Percentiles rank a stretch among this genome's conserved stretches.
These are phyloP conservation scores for Mola mola DNA, from an alignment of 2,113 vertebrate genomes.

Conservation along the genomic window DNA sequence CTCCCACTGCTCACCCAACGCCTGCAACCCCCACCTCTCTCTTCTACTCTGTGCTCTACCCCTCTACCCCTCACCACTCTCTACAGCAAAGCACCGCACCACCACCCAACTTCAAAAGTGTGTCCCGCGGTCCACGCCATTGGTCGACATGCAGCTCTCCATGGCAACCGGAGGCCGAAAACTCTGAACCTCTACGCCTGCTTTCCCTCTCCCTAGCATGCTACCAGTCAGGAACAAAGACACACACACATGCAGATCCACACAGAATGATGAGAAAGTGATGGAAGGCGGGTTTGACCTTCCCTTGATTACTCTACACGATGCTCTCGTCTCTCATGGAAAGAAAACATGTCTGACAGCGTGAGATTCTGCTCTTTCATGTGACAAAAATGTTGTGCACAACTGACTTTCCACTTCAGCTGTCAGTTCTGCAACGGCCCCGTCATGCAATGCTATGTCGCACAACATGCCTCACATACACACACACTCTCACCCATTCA, in stretches of 20 bases:
- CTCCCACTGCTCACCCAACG: neutral
- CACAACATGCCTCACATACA: constrained; percentile 14
- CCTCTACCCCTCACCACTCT: neutral
- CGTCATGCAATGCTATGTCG: constrained; percentile 7
- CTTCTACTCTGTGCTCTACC: constrained; percentile 19
- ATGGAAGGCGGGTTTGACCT: constrained; percentile 10
- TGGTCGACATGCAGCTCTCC: constrained; percentile 73
- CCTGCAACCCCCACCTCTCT: constrained; percentile 21
- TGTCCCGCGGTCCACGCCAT: constrained; percentile 42
- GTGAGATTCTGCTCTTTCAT: constrained; percentile 1
- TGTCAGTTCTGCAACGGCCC: neutral
- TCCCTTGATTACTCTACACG: neutral
- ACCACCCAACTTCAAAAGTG: constrained; percentile 56
- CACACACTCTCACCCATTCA: neutral
- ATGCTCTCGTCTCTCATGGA: neutral
- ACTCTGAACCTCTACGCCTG: constrained; percentile 53
- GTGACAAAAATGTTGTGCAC: too few species aligned
- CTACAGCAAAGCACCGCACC: constrained; percentile 32
- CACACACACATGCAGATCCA: constrained; percentile 10
- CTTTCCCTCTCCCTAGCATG: constrained; percentile 48
- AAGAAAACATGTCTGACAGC: neutral
- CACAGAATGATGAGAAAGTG: constrained; percentile 4
- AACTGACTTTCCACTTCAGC: constrained; percentile 26
- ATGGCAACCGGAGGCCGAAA: constrained; percentile 69
- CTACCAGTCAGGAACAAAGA: constrained; percentile 48